Percentiles rank a stretch among this genome's conserved stretches.
These are phyloP conservation scores for Drosophila arizonae DNA, from an alignment of 1,140 invertebrate species.

Conservation along the genomic window DNA sequence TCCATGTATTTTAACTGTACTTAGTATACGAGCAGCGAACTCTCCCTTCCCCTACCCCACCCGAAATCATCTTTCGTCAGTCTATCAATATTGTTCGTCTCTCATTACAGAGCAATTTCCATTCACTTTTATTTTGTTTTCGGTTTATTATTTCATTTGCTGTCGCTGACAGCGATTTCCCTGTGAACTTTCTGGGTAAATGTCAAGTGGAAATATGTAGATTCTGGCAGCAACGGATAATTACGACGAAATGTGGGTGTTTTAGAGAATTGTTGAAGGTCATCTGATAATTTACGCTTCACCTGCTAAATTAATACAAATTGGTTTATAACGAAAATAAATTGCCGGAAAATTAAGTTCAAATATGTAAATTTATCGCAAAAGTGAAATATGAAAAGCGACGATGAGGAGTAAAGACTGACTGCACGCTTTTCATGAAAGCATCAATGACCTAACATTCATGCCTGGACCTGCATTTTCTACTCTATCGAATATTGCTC, in stretches of 20 bases:
- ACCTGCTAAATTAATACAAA: too few relatives aligned
- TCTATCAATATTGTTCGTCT: conserved; percentile 11
- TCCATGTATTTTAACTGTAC: conserved; percentile 18
- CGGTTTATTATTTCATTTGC: conserved; percentile 6
- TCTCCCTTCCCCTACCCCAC: too few relatives aligned
- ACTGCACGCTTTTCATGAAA: too few relatives aligned
- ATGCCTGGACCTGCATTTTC: too few relatives aligned
- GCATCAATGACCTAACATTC: too few relatives aligned
- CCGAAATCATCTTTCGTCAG: not conserved
- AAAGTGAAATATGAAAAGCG: too few relatives aligned
- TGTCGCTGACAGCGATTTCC: conserved; percentile 9
- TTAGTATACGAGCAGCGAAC: not conserved
- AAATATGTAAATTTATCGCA: too few relatives aligned
- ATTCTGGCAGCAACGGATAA: not conserved
- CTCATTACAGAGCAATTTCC: conserved; percentile 3
- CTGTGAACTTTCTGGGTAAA: conserved; percentile 12
- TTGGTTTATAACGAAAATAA: too few relatives aligned
- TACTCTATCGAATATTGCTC: too few relatives aligned
- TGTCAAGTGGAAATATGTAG: conserved; percentile 23
- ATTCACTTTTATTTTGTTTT: not conserved
- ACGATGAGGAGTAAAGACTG: too few relatives aligned
- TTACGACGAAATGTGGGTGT: not conserved
- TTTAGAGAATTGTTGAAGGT: not conserved
- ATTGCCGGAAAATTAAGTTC: too few relatives aligned
- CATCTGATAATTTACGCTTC: too few relatives aligned